phyloP scores from a whole-genome alignment of 2,113 vertebrate genomes.

The Eubucco bourcierii region DNA sequence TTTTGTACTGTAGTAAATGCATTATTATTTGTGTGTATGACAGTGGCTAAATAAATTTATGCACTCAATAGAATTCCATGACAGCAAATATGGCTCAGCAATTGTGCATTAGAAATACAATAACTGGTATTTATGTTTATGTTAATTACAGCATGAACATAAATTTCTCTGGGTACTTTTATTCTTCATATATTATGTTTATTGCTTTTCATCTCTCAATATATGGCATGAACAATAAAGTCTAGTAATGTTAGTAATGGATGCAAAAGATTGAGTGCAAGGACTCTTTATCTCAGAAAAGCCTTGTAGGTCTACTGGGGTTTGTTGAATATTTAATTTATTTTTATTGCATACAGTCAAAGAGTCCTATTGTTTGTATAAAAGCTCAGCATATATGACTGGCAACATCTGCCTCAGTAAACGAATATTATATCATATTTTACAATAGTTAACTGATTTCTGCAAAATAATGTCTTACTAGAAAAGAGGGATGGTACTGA shows the following conservation, averaged over 20 bases:
- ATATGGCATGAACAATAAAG: not conserved
- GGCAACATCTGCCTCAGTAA: not conserved
- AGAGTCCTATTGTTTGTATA: not conserved
- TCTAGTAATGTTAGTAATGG: not conserved
- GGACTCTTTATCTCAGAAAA: not conserved
- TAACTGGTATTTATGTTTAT: not conserved
- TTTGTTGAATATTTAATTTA: not conserved
- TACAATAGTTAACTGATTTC: not conserved
- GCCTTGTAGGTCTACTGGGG: not conserved
- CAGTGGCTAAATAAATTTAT: slow-evolving; percentile 10
- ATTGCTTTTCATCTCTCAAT: not conserved
- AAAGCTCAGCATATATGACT: not conserved
- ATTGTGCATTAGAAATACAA: not conserved
- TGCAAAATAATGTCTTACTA: not conserved
- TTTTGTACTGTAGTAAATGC: slow-evolving; percentile 35
- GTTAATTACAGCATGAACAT: not conserved
- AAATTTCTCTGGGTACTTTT: not conserved
- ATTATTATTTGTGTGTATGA: not conserved
- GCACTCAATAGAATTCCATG: not conserved
- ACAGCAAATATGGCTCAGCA: not conserved
- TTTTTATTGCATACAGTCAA: not conserved
- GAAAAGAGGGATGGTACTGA: not conserved
- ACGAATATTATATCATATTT: not conserved
- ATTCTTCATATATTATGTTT: not conserved
- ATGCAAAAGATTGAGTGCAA: not conserved